Conservation (phyloP, 2,888 invertebrate genomes). For the Dryomyza anilis region DNA sequence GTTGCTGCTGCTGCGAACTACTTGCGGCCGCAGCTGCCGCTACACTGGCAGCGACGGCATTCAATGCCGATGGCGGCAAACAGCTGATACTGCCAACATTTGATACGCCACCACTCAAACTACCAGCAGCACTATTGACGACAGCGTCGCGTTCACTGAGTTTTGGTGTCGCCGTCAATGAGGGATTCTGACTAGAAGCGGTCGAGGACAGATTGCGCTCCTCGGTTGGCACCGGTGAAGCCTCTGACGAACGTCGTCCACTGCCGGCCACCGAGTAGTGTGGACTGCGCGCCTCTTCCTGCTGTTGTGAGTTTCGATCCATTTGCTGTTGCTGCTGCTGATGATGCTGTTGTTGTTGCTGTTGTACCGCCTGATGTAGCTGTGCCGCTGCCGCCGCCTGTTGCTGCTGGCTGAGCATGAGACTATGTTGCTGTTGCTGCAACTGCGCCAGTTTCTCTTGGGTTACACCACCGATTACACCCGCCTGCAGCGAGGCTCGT, state of each 20-base stretch:
- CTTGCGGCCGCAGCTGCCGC: constrained; percentile 41
- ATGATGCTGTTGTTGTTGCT: constrained; percentile 34
- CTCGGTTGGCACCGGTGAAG: constrained; percentile 8
- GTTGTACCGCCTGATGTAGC: constrained; percentile 42
- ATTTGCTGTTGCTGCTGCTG: constrained; percentile 37
- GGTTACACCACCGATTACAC: constrained; percentile 32
- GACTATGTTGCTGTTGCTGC: constrained; percentile 41
- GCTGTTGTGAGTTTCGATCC: constrained; percentile 31
- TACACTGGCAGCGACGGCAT: constrained; percentile 33
- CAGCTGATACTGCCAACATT: constrained; percentile 53
- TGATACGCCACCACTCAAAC: neutral
- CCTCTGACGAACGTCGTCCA: constrained; percentile 30
- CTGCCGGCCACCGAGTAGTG: constrained; percentile 34
- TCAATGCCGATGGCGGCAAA: constrained; percentile 51
- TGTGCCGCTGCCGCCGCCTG: too few relatives aligned
- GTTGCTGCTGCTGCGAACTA: constrained; percentile 32
- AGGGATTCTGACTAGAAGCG: constrained; percentile 51
- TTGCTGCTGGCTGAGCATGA: constrained; percentile 37
- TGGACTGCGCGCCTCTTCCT: constrained; percentile 41
- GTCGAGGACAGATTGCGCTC: constrained; percentile 44
- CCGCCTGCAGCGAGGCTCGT: constrained; percentile 53
- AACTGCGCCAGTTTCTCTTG: constrained; percentile 52
- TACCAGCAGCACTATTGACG: constrained; percentile 24
- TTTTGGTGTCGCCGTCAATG: constrained; percentile 52
- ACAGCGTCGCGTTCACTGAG: constrained; percentile 48